Base-by-base conservation (phyloP, 2,797 vertebrate genomes). In the Enoplosus armatus region DNA sequence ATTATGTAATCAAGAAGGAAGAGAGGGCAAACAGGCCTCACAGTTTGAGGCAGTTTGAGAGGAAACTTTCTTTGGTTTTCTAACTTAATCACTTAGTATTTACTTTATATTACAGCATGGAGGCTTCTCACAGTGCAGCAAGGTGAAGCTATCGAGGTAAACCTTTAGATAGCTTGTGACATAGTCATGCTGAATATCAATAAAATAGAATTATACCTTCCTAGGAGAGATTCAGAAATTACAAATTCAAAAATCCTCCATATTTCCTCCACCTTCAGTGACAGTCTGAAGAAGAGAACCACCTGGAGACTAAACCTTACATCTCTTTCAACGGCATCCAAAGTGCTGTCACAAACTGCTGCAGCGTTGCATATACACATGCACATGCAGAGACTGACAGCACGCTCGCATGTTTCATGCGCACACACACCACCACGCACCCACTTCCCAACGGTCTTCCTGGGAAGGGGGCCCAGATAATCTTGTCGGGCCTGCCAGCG, bases 401-500 rank as follows among this genome's bases (percentile, higher is more conserved):
- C 60, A 45, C 24, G 35, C 64, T 74, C 37, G 51, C 72, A 82
- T 65, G 56, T 84, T 71, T 77, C 72, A 77, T 54, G 43, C 65
- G 31, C 68, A 66, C 64, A 53, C 60, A 54, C 48, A 76, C 45
- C 35, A 41, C 47, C 80, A 27, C 37, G 68, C 72, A 72, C 51
- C 71, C 77, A 68, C 70, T 80, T 92, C 92, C 84, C 92, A 86
- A 48, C 65, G 89, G 89, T 87, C 74, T 88, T 84, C 70, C 88
- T 82, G 89, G 92, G 93, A 93, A 88, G 66, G 80, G 83, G 79
- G 92, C 88, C 93, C 90, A 83, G 90, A 88, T 89, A 85, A 85
- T 84, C 85, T 87, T 87, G 72, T 68, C n/a, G 48, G 79, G 78
- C 60, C 82, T 93, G 92, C 92, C 92, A 94, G 87, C 51, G 66